Conservation (phyloP, 2,797 vertebrate genomes). For the Tinamus major region DNA sequence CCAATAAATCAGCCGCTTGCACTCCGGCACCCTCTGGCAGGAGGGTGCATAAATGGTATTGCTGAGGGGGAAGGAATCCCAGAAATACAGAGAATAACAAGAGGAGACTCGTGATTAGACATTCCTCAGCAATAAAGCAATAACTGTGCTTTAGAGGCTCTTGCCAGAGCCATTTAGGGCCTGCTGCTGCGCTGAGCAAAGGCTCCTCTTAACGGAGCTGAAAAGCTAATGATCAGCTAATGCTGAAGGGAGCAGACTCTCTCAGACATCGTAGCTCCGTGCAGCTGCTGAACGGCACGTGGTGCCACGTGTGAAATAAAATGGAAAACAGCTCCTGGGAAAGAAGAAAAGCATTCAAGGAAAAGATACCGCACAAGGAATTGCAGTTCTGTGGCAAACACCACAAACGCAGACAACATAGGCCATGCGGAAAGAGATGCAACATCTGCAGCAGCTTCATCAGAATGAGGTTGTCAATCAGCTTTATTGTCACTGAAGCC, state of each 20-base stretch:
- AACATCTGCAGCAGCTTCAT: background rate
- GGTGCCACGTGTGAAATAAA: background rate
- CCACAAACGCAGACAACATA: background rate
- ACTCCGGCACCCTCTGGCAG: constrained; percentile 17
- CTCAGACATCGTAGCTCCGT: background rate
- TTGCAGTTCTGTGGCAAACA: background rate
- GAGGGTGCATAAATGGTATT: background rate
- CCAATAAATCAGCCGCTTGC: background rate
- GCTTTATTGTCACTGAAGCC: background rate
- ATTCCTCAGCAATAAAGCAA: background rate
- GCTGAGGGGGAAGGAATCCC: background rate
- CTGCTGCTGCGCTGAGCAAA: accelerated
- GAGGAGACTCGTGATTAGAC: background rate
- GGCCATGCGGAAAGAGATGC: background rate
- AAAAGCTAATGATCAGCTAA: background rate
- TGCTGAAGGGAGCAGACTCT: background rate
- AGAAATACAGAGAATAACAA: constrained; percentile 1
- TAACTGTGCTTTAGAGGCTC: background rate
- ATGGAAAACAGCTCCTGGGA: background rate
- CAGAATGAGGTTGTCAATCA: background rate
- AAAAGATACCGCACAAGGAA: background rate
- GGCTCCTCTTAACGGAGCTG: background rate
- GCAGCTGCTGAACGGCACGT: background rate
- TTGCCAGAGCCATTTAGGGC: background rate
- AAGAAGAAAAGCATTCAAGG: background rate